Evolutionary conservation across 2,113 vertebrate genomes (phyloP).

Genomic region (Himantopus leucocephalus): DNA sequence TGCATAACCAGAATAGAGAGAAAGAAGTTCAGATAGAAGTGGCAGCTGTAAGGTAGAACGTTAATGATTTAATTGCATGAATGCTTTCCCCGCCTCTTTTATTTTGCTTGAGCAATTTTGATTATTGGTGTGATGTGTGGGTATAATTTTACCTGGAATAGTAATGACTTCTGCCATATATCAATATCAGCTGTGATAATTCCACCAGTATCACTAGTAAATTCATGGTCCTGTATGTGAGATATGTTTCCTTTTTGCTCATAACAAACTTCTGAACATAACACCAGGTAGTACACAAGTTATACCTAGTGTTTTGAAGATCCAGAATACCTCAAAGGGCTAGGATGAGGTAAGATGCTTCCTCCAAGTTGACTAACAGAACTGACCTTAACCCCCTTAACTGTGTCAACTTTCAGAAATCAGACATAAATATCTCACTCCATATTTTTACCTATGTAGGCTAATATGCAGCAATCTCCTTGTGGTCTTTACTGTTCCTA

Average conservation of each 20-base stretch:
- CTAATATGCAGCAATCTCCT: background rate
- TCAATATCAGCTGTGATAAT: background rate
- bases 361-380: background rate
- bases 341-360: background rate
- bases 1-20: accelerated
- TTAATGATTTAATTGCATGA: background rate
- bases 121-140: background rate
- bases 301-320: background rate
- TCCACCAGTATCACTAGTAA: background rate
- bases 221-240: background rate
- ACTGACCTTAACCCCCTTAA: background rate
- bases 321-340: background rate
- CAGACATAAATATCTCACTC: background rate
- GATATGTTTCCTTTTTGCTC: background rate
- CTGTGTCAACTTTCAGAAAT: background rate
- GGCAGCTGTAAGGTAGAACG: background rate
- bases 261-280: background rate
- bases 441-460: background rate
- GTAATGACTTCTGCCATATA: background rate
- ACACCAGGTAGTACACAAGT: background rate
- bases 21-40: background rate
- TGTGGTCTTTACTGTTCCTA: background rate
- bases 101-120: background rate
- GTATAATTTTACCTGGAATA: background rate
- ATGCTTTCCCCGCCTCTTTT: background rate